phyloP scores from a whole-genome alignment of 2,888 invertebrate genomes.

The Incurvaria masculella region DNA sequence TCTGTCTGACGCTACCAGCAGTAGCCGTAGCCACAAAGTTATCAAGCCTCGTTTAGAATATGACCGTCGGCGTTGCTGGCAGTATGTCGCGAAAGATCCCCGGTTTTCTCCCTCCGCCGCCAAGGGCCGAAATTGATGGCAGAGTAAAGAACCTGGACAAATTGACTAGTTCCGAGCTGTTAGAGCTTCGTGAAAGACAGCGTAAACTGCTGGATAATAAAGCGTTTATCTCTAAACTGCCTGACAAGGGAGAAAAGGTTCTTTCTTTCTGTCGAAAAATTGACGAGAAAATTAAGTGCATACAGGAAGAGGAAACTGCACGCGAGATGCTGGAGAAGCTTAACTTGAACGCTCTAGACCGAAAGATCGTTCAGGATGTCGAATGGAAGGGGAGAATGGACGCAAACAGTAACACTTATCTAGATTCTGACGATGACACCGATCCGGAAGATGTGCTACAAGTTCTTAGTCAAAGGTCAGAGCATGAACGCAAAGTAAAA shows the following conservation, averaged over 20 bases:
- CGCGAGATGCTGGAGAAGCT: slow-evolving; percentile 48
- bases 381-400: slow-evolving; percentile 58
- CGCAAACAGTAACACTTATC: slow-evolving; percentile 24
- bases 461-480: slow-evolving; percentile 54
- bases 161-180: slow-evolving; percentile 44
- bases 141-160: slow-evolving; percentile 47
- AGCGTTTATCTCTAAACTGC: slow-evolving; percentile 47
- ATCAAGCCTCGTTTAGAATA: no score
- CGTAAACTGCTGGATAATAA: slow-evolving; percentile 53
- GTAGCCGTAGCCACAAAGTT: no score
- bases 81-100: slow-evolving; percentile 36
- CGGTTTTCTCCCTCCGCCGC: slow-evolving; percentile 37
- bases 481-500: slow-evolving; percentile 47
- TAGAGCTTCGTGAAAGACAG: slow-evolving; percentile 55
- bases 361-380: slow-evolving; percentile 46
- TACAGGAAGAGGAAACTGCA: slow-evolving; percentile 48
- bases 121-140: slow-evolving; percentile 51
- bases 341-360: slow-evolving; percentile 40
- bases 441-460: slow-evolving; percentile 57
- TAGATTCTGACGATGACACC: slow-evolving; percentile 59
- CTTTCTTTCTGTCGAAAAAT: slow-evolving; percentile 44
- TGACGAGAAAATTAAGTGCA: slow-evolving; percentile 39
- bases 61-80: no score
- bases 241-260: slow-evolving; percentile 60
- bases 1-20: no score